Evolutionary conservation across 1,140 invertebrate genomes (phyloP), one percentile per base, ranked within the genome.

Genomic region (Drosophila tropicalis): DNA sequence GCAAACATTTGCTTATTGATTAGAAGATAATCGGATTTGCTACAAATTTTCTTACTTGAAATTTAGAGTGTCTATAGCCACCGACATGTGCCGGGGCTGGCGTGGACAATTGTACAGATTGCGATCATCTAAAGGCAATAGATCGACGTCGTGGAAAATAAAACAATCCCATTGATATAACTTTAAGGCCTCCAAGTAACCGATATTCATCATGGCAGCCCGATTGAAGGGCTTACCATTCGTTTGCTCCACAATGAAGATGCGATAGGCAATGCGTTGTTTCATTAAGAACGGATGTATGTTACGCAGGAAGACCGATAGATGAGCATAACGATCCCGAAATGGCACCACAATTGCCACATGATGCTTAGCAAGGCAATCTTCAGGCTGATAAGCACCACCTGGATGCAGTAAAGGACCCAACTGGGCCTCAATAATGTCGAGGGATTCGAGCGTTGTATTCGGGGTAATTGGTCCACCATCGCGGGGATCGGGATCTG

Each of bases 81-180:
- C 97, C 36, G 97, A 98, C 96, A 99, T 97, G 92, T 99, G 98
- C 55, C 98, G 93, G 0, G 98, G 98, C 89, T 97, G 96, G 67
- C 96, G 94, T 1, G 97, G 96, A 93, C 98, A 98, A 13, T 95
- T 96, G 93, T 99, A 99, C 22, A 98, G 92, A 93, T 99, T 99
- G 68, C 96, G 93, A 85, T 98, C 97, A 93, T 99, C 96, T 89
- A 98, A 96, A 5, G 98, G 98, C 82, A 99, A 92, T 56, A 99
- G 94, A 92, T 99, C 98, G 22, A 99, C 97, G 92, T 99, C 98
- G 93, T 99, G 98, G 93, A 99, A 99, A 72, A 99, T 95, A 92
- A 98, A 98, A 93, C 98, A 99, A 84, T 97, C 95, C 93, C 96
- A 98, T 44, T 95, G 93, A 44, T 95, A 94, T 41, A 95, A 92